Conservation (phyloP, 2,888 invertebrate genomes). For the Perizoma flavofasciatum region DNA sequence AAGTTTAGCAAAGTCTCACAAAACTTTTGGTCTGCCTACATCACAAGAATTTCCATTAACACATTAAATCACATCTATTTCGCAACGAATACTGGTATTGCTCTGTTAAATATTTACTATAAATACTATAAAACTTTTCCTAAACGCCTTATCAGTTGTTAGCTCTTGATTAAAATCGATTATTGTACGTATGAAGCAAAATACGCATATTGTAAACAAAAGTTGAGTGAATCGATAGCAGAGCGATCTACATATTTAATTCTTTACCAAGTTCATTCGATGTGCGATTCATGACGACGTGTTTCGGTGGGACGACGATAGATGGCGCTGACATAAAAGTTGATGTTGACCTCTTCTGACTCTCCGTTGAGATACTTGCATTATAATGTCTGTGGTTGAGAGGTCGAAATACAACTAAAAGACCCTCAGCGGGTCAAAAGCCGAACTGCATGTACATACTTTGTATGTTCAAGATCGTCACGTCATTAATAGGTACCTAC, state of each 20-base stretch:
- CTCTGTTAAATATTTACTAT: slow-evolving; percentile 15
- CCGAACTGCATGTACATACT: slow-evolving; percentile 1
- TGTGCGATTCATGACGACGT: slow-evolving; percentile 9
- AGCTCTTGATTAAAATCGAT: slow-evolving; percentile 20
- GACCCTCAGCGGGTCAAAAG: slow-evolving; percentile 6
- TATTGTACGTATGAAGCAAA: slow-evolving; percentile 7
- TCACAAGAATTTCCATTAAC: slow-evolving; percentile 21
- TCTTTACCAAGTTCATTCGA: slow-evolving; percentile 15
- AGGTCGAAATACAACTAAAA: background rate
- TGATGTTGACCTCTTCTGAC: background rate
- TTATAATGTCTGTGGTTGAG: too few relatives aligned
- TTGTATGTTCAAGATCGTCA: background rate
- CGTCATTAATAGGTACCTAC: background rate
- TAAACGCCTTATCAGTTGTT: slow-evolving; percentile 33
- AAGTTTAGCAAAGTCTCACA: slow-evolving; percentile 35
- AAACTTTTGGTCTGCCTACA: slow-evolving; percentile 21
- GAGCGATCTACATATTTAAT: slow-evolving; percentile 24
- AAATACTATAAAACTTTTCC: slow-evolving; percentile 17
- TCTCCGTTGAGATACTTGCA: background rate
- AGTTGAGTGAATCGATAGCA: slow-evolving; percentile 4
- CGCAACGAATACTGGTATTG: slow-evolving; percentile 20
- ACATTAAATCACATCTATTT: slow-evolving; percentile 15
- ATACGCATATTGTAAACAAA: slow-evolving; percentile 22
- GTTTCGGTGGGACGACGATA: slow-evolving; percentile 15
- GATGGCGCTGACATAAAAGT: slow-evolving; percentile 31